These are phyloP conservation scores for Polymixis lichenea DNA, from an alignment of 2,888 invertebrate genomes.

Conservation along the genomic window DNA sequence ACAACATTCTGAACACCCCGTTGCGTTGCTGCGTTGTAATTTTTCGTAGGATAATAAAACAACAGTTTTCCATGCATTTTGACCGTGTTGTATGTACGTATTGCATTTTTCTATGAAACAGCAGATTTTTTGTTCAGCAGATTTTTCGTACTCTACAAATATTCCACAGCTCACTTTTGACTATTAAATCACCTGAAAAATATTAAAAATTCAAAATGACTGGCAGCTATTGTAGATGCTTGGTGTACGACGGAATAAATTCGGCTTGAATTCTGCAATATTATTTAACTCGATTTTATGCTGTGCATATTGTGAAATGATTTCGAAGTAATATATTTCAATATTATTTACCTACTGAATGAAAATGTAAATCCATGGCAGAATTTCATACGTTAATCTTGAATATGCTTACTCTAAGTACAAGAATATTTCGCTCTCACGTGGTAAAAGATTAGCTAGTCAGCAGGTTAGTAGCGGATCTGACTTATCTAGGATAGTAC, in stretches of 20 bases:
- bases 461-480: neutral
- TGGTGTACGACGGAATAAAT: neutral
- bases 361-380: neutral
- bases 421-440: neutral
- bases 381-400: neutral
- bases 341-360: neutral
- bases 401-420: neutral
- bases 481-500: neutral
- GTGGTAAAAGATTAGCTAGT: neutral
- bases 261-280: neutral
- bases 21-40: no score
- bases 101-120: no score
- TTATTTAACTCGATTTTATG: neutral
- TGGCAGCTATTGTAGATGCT: no score
- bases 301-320: conserved; percentile 2
- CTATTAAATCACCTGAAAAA: neutral
- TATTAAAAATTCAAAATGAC: neutral
- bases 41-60: no score
- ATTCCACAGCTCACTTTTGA: neutral
- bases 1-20: no score
- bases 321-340: neutral
- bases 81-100: no score
- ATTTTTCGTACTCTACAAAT: neutral
- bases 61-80: no score
- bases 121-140: no score